Evolutionary conservation across 37 sponge, comb jelly and placozoan genomes (phyloP).

Genomic region (Cliona cf. orientalis): DNA sequence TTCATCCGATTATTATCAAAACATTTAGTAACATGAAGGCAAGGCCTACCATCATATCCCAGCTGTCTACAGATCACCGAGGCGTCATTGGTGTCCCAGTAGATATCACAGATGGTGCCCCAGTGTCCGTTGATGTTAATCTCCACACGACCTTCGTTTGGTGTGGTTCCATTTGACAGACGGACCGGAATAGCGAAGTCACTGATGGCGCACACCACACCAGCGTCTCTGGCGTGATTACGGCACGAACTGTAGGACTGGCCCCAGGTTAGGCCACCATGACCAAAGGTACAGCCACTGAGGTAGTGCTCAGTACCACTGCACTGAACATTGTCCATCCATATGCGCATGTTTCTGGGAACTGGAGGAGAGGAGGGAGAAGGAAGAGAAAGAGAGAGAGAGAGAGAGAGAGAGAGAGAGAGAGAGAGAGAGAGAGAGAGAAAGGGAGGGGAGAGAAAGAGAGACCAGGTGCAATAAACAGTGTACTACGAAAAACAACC

Average conservation of each 20-base stretch:
- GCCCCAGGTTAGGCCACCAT: constrained; percentile 9
- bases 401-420: constrained; percentile 24
- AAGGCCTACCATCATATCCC: constrained; percentile 31
- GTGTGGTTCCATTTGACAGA: constrained; percentile 33
- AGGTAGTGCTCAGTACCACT: constrained; percentile 37
- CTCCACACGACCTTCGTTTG: constrained; percentile 51
- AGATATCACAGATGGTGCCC: constrained; percentile 49
- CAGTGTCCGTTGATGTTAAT: constrained; percentile 14
- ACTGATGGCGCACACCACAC: constrained; percentile 49
- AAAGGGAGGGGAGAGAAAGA: constrained; percentile 15
- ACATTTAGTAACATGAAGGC: no score
- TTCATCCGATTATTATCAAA: no score
- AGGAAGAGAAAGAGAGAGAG: not conserved
- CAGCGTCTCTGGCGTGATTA: constrained; percentile 43
- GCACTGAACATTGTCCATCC: constrained; percentile 58
- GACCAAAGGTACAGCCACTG: constrained; percentile 24
- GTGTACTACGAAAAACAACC: not conserved
- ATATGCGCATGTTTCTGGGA: constrained; percentile 2
- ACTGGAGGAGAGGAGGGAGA: not conserved
- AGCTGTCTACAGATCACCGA: constrained; percentile 60
- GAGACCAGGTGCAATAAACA: constrained; percentile 7
- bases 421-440: constrained; percentile 19
- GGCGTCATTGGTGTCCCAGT: constrained; percentile 25
- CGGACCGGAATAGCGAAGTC: constrained; percentile 30
- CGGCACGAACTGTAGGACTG: constrained; percentile 22